Conservation (phyloP, 2,888 invertebrate genomes). For the Tenthredo mesomela region DNA sequence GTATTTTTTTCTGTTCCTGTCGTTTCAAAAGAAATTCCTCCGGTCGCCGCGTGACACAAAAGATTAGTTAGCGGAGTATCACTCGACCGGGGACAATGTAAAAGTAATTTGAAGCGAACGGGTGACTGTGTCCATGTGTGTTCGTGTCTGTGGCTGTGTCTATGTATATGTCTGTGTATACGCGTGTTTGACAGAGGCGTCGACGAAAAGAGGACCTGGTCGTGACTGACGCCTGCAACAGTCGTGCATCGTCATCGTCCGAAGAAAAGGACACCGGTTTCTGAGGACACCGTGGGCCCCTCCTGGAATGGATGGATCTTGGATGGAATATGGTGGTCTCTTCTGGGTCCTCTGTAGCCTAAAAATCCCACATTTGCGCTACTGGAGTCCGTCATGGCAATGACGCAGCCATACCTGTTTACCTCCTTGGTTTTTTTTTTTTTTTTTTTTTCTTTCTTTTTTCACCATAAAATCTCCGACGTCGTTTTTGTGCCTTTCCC, state of each 20-base stretch:
- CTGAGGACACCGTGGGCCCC: conserved; percentile 52
- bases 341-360: background rate
- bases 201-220: conserved; percentile 31
- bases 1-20: conserved; percentile 48
- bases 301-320: conserved; percentile 52
- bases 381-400: conserved; percentile 6
- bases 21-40: conserved; percentile 58
- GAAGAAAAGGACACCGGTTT: conserved; percentile 58
- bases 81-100: conserved; percentile 60
- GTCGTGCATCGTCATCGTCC: conserved; percentile 57
- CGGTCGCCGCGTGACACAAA: conserved; percentile 51
- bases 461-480: background rate
- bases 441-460: conserved; percentile 1
- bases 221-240: conserved; percentile 51
- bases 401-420: conserved; percentile 32
- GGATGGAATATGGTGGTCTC: conserved; percentile 25
- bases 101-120: conserved; percentile 59
- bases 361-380: conserved; percentile 38
- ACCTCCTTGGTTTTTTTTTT: conserved; percentile 24
- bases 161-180: background rate
- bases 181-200: conserved; percentile 36
- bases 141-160: conserved; percentile 26
- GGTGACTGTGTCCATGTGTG: conserved; percentile 50
- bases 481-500: background rate
- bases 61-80: conserved; percentile 55